Conservation (phyloP, 1,140 invertebrate species). For the Anagrus nilaparvatae region DNA sequence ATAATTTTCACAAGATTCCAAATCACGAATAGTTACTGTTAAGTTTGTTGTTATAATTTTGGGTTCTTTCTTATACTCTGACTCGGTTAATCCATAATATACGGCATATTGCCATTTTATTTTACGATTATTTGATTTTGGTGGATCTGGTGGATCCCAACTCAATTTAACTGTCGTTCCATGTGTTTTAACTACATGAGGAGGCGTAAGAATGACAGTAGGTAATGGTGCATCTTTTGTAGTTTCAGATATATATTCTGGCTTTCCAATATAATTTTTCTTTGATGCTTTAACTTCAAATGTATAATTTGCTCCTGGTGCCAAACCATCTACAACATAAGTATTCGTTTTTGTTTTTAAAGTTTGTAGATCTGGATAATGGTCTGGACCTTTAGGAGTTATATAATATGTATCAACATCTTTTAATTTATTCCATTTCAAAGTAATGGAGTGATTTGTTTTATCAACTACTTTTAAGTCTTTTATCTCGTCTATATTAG, state of each 20-base stretch:
- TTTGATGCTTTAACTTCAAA: conserved; percentile 54
- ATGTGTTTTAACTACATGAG: conserved; percentile 43
- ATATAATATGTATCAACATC: conserved; percentile 55
- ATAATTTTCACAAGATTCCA: conserved; percentile 65
- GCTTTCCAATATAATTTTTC: conserved; percentile 48
- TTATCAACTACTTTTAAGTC: conserved; percentile 41
- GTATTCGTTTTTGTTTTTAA: conserved; percentile 34
- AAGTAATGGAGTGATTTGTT: conserved; percentile 42
- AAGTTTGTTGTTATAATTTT: conserved; percentile 47
- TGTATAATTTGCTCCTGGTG: conserved; percentile 48
- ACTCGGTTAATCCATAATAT: conserved; percentile 46
- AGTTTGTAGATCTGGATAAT: conserved; percentile 42
- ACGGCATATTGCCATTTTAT: conserved; percentile 54
- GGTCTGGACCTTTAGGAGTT: conserved; percentile 35
- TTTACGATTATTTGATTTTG: conserved; percentile 42
- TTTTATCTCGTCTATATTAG: conserved; percentile 50
- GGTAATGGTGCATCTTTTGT: conserved; percentile 50
- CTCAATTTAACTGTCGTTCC: conserved; percentile 52
- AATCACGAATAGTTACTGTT: conserved; percentile 46
- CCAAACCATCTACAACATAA: conserved; percentile 45
- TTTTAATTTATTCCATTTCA: conserved; percentile 51
- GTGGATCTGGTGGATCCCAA: conserved; percentile 56
- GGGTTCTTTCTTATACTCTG: conserved; percentile 42
- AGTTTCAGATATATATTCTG: conserved; percentile 38
- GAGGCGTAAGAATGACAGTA: conserved; percentile 39